Evolutionary conservation across 2,113 vertebrate genomes (phyloP).

Genomic region (Amblyornis subalaris): DNA sequence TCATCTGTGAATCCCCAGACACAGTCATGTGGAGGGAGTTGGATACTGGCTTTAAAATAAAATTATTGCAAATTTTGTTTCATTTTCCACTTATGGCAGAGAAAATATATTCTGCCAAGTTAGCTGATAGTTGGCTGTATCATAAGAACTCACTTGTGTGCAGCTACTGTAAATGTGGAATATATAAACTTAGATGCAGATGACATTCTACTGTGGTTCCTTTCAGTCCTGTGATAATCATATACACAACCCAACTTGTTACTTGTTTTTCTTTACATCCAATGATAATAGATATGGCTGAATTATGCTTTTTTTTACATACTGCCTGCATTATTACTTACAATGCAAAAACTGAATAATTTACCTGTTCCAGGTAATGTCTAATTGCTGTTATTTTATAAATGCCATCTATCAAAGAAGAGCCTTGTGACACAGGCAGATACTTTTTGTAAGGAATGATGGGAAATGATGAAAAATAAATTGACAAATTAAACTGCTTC

Average conservation of each 20-base stretch:
- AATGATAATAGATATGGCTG: background rate
- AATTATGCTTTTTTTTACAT: background rate
- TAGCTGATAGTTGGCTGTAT: background rate
- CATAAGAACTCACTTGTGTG: background rate
- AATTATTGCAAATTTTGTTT: background rate
- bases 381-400: background rate
- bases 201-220: background rate
- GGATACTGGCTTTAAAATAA: background rate
- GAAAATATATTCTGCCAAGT: background rate
- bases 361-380: background rate
- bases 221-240: background rate
- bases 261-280: background rate
- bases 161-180: background rate
- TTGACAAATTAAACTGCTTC: background rate
- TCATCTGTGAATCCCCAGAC: background rate
- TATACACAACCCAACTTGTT: background rate
- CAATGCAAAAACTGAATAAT: background rate
- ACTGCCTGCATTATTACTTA: background rate
- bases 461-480: background rate
- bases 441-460: background rate
- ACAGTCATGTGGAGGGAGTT: background rate
- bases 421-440: background rate
- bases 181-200: background rate
- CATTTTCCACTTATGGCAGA: background rate
- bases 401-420: background rate